These are phyloP conservation scores for Drosophila anomelani DNA, from an alignment of 2,888 invertebrate genomes.

Conservation along the genomic window DNA sequence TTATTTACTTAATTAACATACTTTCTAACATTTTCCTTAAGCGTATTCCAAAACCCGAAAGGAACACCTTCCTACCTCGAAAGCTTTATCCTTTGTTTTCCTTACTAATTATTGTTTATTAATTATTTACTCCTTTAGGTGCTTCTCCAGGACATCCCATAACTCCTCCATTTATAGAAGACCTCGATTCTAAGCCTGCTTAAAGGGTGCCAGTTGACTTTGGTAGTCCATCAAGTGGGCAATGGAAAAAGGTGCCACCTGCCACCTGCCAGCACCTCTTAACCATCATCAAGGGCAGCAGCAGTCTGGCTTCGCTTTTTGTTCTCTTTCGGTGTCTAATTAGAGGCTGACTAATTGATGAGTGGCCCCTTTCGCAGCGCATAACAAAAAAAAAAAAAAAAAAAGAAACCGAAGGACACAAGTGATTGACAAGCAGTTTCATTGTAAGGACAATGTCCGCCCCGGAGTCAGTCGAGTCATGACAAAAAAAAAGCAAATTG, in stretches of 20 bases:
- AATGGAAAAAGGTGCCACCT: neutral
- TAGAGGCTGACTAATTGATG: constrained; percentile 66
- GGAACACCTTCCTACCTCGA: neutral
- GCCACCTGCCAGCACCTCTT: too few species aligned
- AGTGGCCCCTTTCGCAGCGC: constrained; percentile 19
- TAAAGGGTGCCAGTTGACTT: neutral
- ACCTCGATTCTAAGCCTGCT: neutral
- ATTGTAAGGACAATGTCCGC: constrained; percentile 51
- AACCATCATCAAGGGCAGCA: neutral
- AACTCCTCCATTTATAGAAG: neutral
- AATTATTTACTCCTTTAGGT: neutral
- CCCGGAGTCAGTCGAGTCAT: constrained; percentile 19
- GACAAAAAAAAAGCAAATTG: constrained; percentile 28
- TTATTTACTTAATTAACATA: too few species aligned
- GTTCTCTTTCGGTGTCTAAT: constrained; percentile 51
- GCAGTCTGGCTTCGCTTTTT: constrained; percentile 18
- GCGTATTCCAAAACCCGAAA: too few species aligned
- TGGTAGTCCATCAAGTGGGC: neutral
- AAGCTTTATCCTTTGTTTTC: neutral
- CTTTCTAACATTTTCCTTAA: too few species aligned
- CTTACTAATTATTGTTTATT: neutral
- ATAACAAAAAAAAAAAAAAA: neutral
- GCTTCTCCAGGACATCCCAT: neutral
- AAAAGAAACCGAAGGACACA: constrained; percentile 15
- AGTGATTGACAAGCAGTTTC: constrained; percentile 70